Conservation (phyloP, 2,113 vertebrate species). For the Oxyruncus cristatus region DNA sequence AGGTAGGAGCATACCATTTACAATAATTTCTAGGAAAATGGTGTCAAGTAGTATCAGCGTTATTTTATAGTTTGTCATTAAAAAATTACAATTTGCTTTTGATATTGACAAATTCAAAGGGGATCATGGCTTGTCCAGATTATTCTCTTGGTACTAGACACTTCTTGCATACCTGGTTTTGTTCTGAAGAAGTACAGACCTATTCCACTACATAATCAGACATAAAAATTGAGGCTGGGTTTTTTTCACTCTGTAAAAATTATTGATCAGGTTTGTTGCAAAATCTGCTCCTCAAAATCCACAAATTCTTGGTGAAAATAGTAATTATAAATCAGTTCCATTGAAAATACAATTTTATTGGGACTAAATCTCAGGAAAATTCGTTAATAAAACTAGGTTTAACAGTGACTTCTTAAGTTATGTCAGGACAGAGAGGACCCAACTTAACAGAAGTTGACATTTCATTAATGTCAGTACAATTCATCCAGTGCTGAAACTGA, state of each 20-base stretch:
- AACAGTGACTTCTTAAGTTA: neutral
- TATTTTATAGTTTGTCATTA: neutral
- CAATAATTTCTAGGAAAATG: neutral
- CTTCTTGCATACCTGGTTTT: neutral
- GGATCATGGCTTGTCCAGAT: neutral
- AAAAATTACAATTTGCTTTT: neutral
- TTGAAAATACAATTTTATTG: neutral
- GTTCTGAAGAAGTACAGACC: neutral
- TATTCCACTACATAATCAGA: neutral
- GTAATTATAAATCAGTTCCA: neutral
- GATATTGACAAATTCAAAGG: neutral
- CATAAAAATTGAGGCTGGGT: neutral
- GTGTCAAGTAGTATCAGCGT: neutral
- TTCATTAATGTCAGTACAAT: neutral
- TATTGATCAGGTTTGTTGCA: fast-evolving
- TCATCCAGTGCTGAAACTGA: neutral
- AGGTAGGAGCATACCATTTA: neutral
- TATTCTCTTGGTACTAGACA: neutral
- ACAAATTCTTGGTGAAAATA: neutral
- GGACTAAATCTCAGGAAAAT: neutral
- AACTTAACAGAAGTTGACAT: neutral
- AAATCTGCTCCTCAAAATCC: neutral
- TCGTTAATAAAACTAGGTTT: neutral
- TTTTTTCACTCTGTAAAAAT: neutral
- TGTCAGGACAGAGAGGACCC: neutral